Percentiles rank a stretch among this genome's conserved stretches.
phyloP scores from a whole-genome alignment of 2,888 invertebrate species.

The Brachyopa scutellaris region DNA sequence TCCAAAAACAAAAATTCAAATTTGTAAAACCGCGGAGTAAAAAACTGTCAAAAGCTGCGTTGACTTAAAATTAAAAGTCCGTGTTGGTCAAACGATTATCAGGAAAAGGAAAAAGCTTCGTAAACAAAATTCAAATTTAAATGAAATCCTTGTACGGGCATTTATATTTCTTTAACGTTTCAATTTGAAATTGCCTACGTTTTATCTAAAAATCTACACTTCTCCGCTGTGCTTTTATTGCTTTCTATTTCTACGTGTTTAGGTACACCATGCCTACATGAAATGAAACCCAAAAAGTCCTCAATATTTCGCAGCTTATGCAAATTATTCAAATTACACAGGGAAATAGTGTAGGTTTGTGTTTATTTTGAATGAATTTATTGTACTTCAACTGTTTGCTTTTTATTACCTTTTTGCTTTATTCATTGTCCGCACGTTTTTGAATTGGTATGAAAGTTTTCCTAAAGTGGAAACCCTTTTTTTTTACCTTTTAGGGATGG shows the following conservation, averaged over 20 bases:
- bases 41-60: too few relatives aligned
- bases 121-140: background rate
- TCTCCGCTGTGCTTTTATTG: constrained; percentile 7
- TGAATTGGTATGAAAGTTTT: too few relatives aligned
- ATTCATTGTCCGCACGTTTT: constrained; percentile 9
- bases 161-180: background rate
- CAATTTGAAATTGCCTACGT: background rate
- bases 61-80: too few relatives aligned
- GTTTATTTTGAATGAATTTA: constrained; percentile 1
- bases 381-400: too few relatives aligned
- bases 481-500: too few relatives aligned
- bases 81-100: too few relatives aligned
- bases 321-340: constrained; percentile 2
- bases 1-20: too few relatives aligned
- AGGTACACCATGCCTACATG: background rate
- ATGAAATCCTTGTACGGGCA: background rate
- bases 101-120: background rate
- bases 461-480: too few relatives aligned
- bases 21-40: too few relatives aligned
- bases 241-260: background rate
- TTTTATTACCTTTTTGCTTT: too few relatives aligned
- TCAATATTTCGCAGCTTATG: background rate
- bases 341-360: too few relatives aligned
- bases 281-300: background rate
- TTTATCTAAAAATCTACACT: constrained; percentile 5